phyloP scores from a whole-genome alignment of 2,113 vertebrate genomes.

The Leptocoma aspasia region DNA sequence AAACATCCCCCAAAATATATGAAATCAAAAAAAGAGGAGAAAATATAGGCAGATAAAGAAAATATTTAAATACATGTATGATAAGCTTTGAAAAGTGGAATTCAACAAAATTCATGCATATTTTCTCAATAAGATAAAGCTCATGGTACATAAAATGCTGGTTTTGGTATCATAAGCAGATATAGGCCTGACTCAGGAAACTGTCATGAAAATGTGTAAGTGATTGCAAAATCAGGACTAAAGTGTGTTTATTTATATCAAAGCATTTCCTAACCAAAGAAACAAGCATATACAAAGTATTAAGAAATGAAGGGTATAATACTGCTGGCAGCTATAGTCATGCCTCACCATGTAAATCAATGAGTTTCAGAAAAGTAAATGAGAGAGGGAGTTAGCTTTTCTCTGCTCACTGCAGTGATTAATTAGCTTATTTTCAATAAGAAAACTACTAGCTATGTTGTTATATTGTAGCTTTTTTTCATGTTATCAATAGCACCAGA shows the following conservation, averaged over 20 bases:
- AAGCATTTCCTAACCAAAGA: background rate
- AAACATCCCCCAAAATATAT: background rate
- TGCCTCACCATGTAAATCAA: background rate
- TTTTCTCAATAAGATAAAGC: background rate
- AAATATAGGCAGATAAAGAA: background rate
- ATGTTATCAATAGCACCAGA: background rate
- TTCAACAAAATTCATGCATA: background rate
- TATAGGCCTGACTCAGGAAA: background rate
- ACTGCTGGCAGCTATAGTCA: background rate
- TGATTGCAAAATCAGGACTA: background rate
- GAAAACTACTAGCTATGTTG: background rate
- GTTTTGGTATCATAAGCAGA: background rate
- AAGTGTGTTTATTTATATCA: background rate
- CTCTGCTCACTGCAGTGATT: background rate
- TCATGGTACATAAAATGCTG: background rate
- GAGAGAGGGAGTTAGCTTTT: background rate
- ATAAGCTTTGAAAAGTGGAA: background rate
- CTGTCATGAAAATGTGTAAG: background rate
- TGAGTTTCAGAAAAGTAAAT: background rate
- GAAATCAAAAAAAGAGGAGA: background rate
- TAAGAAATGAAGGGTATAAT: background rate
- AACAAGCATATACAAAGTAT: background rate
- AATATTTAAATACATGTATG: background rate
- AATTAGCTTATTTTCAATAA: background rate
- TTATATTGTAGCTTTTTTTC: background rate